Percentiles rank a stretch among this genome's conserved stretches.
phyloP scores from a whole-genome alignment of 2,888 invertebrate species.

The Amiota minor region DNA sequence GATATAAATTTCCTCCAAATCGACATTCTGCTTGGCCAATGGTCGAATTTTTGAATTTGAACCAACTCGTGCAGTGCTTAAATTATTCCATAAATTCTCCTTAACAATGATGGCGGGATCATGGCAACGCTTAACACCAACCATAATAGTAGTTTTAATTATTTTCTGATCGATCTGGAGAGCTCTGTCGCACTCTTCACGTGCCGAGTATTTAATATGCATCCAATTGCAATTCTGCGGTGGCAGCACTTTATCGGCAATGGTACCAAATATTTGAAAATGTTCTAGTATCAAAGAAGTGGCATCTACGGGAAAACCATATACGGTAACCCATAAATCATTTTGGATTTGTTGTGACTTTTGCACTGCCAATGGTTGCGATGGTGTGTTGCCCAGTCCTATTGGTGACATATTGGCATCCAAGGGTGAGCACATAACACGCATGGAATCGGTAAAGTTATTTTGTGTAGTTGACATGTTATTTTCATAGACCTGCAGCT shows the following conservation, averaged over 20 bases:
- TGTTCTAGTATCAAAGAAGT: slow-evolving; percentile 85
- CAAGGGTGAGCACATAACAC: slow-evolving; percentile 56
- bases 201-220: slow-evolving; percentile 87
- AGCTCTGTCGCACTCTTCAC: slow-evolving; percentile 90
- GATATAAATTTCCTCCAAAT: slow-evolving; percentile 74
- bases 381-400: no score
- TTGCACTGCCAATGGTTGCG: no score
- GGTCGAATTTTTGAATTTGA: slow-evolving; percentile 71
- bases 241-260: slow-evolving; percentile 84
- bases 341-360: no score
- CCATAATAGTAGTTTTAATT: slow-evolving; percentile 89
- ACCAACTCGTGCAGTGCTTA: no score
- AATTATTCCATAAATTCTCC: no score
- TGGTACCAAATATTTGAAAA: slow-evolving; percentile 87
- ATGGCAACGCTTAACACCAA: slow-evolving; percentile 89
- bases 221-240: slow-evolving; percentile 92
- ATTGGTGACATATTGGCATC: no score
- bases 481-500: no score
- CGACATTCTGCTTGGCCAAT: slow-evolving; percentile 69
- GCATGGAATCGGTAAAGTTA: slow-evolving; percentile 57
- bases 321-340: slow-evolving; percentile 93
- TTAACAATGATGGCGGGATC: slow-evolving; percentile 77
- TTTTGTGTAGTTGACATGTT: slow-evolving; percentile 48
- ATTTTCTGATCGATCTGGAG: slow-evolving; percentile 89
- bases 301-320: slow-evolving; percentile 89